Evolutionary conservation across 2,113 vertebrate genomes (phyloP), one percentile per base, ranked within the genome.

Genomic region (Ctenomys sociabilis): DNA sequence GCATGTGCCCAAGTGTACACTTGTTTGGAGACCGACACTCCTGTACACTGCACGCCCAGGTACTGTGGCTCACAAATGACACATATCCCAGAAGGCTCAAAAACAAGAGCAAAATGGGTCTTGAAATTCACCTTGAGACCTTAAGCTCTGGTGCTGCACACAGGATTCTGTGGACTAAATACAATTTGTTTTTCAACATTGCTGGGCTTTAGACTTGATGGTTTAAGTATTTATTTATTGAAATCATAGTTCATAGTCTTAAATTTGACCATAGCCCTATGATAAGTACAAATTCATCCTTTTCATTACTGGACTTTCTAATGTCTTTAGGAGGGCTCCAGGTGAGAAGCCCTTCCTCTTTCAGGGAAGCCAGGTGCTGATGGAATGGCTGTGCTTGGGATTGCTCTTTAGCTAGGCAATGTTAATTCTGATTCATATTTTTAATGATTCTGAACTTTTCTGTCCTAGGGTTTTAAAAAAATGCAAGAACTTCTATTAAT

Each of bases 171-270:
- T 78, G 90, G 66, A 73, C 68, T 78, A 86, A 88, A 91, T 72
- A 22, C 59, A 64, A 85, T 90, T 92, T 43, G 32, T 80, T 93
- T 84, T 90, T 75, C 22, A 61, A 77, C 19, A 13, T 77, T 83
- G 40, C 90, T 87, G 75, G 90, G 64, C 30, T 81, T 94, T 16
- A 40, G 49, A 88, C 57, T 43, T 52, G 45, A 73, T 83, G 85
- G 88, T 85, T 94, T 96, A 81, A 59, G 90, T 80, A 84, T 95
- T 95, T 72, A 96, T 95, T 98, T 97, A 96, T 95, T 95, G 91
- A 96, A 97, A 93, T 93, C 95, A 86, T 97, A 91, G 93, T 92
- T 97, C 95, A 96, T 40, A 78, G 77, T 57, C 85, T 85, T 96
- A 87, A 96, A 96, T 93, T 92, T 87, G 95, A 93, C 96, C 85